Evolutionary conservation across 2,797 vertebrate species (phyloP).

Genomic region (Discoglossus pictus): DNA sequence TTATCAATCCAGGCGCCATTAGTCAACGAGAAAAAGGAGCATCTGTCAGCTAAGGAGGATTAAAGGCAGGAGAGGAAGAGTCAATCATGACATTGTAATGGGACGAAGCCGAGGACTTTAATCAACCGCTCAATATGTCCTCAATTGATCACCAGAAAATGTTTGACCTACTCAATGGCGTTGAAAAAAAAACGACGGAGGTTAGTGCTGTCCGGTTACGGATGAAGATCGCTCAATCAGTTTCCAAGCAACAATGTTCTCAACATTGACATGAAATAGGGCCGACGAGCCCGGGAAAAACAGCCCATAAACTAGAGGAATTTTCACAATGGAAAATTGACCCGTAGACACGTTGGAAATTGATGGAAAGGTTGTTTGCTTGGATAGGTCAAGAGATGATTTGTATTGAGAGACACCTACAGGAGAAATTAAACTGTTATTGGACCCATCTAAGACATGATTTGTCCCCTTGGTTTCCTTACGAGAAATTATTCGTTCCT

Average conservation of each 20-base stretch:
- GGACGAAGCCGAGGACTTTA: conserved; percentile 22
- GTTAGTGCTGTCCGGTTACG: conserved; percentile 7
- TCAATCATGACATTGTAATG: conserved; percentile 40
- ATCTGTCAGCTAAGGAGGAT: conserved; percentile 37
- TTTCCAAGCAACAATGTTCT: conserved; percentile 3
- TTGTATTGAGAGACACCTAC: neutral
- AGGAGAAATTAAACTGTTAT: neutral
- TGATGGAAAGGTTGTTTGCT: conserved; percentile 11
- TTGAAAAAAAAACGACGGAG: neutral
- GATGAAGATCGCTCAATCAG: conserved; percentile 27
- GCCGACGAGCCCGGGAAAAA: conserved; percentile 2
- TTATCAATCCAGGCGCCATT: conserved; percentile 27
- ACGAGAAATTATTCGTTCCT: too few relatives aligned
- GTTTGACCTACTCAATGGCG: conserved; percentile 18
- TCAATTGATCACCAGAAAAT: conserved; percentile 43
- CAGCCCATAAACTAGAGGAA: conserved; percentile 22
- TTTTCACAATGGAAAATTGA: conserved; percentile 16
- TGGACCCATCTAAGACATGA: neutral
- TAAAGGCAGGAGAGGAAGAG: conserved; percentile 21
- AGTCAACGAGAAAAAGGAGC: conserved; percentile 28
- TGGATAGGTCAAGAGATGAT: conserved; percentile 20
- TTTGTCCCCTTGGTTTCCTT: neutral
- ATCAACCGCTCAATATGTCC: conserved; percentile 34
- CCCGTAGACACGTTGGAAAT: neutral
- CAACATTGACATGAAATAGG: conserved; percentile 28